A percentile compares a stretch with the other conserved stretches of the same genome.
phyloP scores from a whole-genome alignment of 2,888 invertebrate genomes.

The Selenia dentaria region DNA sequence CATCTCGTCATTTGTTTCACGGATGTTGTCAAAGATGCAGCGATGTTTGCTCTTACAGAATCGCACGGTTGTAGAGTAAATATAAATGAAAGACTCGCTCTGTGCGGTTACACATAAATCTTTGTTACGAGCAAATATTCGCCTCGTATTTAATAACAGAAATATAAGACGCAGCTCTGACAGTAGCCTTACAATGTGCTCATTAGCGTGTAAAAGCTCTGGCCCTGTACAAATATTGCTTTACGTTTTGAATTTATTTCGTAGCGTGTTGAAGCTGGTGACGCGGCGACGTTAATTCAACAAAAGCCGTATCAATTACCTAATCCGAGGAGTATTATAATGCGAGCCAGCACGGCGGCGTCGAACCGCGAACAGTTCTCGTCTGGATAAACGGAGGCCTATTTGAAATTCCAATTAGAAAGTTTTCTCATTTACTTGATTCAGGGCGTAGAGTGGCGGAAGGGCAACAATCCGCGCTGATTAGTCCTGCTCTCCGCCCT shows the following conservation, averaged over 20 bases:
- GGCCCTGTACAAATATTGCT: constrained; percentile 12
- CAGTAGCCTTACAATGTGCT: constrained; percentile 14
- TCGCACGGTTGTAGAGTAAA: no score
- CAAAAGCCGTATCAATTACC: constrained; percentile 58
- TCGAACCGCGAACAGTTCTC: constrained; percentile 71
- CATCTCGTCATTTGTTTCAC: no score
- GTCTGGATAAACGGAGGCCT: constrained; percentile 77
- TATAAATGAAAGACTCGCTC: neutral
- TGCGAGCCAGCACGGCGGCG: constrained; percentile 60
- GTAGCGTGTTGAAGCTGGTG: constrained; percentile 15
- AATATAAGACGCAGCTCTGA: constrained; percentile 8
- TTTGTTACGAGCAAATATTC: neutral
- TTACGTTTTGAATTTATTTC: constrained; percentile 21
- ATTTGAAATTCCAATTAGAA: constrained; percentile 84
- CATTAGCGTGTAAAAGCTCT: constrained; percentile 11
- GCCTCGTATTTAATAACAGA: constrained; percentile 6
- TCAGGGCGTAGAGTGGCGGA: constrained; percentile 77
- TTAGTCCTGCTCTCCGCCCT: constrained; percentile 72
- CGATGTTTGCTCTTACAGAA: no score
- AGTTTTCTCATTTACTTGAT: constrained; percentile 84
- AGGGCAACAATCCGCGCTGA: constrained; percentile 81
- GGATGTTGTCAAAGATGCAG: no score
- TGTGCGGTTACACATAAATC: neutral
- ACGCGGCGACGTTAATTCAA: constrained; percentile 29
- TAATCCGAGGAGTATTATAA: constrained; percentile 58